Evolutionary conservation across 2,888 invertebrate species (phyloP).

Genomic region (Sturmia bella): DNA sequence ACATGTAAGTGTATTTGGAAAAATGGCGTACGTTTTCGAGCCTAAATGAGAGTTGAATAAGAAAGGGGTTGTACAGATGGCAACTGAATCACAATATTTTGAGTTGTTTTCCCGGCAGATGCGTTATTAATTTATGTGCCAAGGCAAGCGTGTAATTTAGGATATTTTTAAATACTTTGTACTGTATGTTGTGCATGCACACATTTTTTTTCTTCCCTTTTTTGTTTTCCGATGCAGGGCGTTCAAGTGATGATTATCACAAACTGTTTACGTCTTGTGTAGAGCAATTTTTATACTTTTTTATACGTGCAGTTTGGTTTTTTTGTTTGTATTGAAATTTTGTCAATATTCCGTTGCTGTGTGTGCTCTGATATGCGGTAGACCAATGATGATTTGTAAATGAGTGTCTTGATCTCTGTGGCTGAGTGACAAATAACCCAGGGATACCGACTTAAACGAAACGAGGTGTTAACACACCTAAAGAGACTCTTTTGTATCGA

Average conservation of each 20-base stretch:
- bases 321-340: too few relatives aligned
- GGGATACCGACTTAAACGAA: slow-evolving; percentile 12
- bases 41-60: background rate
- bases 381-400: slow-evolving; percentile 67
- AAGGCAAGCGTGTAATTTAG: slow-evolving; percentile 79
- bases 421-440: slow-evolving; percentile 53
- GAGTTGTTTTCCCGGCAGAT: slow-evolving; percentile 74
- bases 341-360: background rate
- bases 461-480: slow-evolving; percentile 64
- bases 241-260: slow-evolving; percentile 48
- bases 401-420: slow-evolving; percentile 54
- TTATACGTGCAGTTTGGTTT: too few relatives aligned
- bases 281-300: slow-evolving; percentile 54
- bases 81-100: slow-evolving; percentile 55
- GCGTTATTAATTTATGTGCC: slow-evolving; percentile 80
- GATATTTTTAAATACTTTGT: slow-evolving; percentile 62
- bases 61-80: slow-evolving; percentile 48
- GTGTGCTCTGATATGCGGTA: slow-evolving; percentile 67
- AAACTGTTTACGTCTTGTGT: slow-evolving; percentile 19
- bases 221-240: slow-evolving; percentile 16
- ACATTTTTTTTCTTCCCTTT: background rate
- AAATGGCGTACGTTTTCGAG: slow-evolving; percentile 47
- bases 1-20: slow-evolving; percentile 7
- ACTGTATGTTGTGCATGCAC: slow-evolving; percentile 47
- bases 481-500: slow-evolving; percentile 45